A percentile compares a stretch with the other conserved stretches of the same genome.
Conservation (phyloP, 2,113 vertebrate species). For the Myiozetetes cayanensis region DNA sequence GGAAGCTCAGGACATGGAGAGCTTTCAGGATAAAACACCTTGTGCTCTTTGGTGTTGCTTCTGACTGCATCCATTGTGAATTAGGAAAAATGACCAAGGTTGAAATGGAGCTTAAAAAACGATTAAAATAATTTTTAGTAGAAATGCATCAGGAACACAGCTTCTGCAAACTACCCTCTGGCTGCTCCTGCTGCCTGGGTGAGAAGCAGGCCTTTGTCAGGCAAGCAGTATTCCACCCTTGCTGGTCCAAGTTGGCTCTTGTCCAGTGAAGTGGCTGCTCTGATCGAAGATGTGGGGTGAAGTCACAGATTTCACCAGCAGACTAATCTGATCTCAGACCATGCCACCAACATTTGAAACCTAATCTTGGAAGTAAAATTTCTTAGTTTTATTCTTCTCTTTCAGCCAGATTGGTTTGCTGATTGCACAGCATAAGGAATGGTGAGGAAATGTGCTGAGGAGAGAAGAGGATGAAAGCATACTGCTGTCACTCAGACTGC, state of each 20-base stretch:
- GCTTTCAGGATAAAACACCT: neutral
- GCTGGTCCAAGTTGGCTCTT: neutral
- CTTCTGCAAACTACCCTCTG: neutral
- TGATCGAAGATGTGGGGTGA: neutral
- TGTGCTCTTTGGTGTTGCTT: neutral
- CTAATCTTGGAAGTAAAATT: neutral
- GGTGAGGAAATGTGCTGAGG: neutral
- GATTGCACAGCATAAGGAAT: neutral
- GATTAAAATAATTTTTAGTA: neutral
- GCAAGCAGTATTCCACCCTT: neutral
- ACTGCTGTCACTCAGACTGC: neutral
- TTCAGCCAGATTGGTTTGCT: slow-evolving; percentile 3
- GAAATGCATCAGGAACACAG: neutral
- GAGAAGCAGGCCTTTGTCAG: neutral
- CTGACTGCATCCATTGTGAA: neutral
- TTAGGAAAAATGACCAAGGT: neutral
- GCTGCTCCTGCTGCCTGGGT: fast-evolving
- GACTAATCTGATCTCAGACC: neutral
- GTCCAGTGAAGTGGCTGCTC: neutral
- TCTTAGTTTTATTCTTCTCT: neutral
- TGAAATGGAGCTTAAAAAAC: neutral
- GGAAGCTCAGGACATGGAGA: neutral
- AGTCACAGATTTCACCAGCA: fast-evolving
- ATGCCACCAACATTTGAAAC: neutral
- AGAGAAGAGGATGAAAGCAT: neutral